Percentiles rank a stretch among this genome's conserved stretches.
phyloP scores from a whole-genome alignment of 2,113 vertebrate species.

The Burhinus bistriatus region DNA sequence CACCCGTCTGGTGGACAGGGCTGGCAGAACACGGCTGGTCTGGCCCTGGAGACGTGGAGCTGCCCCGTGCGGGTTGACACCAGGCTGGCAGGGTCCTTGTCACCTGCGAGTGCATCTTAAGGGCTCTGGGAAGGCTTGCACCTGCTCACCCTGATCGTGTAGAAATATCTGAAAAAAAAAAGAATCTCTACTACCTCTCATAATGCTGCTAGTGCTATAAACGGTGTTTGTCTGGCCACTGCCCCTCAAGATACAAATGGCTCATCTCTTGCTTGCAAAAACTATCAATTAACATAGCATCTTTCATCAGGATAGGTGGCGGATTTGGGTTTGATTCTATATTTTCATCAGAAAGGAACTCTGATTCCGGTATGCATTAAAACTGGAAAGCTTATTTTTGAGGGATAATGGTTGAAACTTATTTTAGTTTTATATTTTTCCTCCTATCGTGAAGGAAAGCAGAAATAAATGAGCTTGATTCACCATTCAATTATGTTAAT shows the following conservation, averaged over 20 bases:
- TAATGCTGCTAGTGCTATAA: neutral
- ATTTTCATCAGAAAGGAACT: constrained; percentile 25
- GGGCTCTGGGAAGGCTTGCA: neutral
- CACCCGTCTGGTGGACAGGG: neutral
- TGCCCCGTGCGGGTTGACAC: neutral
- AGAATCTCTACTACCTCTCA: neutral
- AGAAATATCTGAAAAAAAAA: neutral
- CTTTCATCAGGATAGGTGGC: neutral
- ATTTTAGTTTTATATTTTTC: constrained; percentile 14
- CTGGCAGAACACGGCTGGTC: neutral
- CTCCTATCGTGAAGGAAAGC: neutral
- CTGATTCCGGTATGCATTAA: neutral
- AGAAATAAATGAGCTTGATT: constrained; percentile 44
- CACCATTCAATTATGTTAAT: constrained; percentile 44
- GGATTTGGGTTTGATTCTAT: neutral
- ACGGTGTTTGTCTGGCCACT: neutral
- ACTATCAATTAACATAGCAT: neutral
- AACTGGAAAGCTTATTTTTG: constrained; percentile 4
- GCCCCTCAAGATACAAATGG: neutral
- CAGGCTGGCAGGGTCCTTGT: neutral
- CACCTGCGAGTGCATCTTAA: neutral
- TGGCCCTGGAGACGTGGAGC: neutral
- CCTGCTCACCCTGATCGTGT: neutral
- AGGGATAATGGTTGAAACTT: neutral
- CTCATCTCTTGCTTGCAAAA: neutral